Evolutionary conservation across 2,888 invertebrate species (phyloP), one percentile per base, ranked within the genome.

Genomic region (Plebejus melissa): DNA sequence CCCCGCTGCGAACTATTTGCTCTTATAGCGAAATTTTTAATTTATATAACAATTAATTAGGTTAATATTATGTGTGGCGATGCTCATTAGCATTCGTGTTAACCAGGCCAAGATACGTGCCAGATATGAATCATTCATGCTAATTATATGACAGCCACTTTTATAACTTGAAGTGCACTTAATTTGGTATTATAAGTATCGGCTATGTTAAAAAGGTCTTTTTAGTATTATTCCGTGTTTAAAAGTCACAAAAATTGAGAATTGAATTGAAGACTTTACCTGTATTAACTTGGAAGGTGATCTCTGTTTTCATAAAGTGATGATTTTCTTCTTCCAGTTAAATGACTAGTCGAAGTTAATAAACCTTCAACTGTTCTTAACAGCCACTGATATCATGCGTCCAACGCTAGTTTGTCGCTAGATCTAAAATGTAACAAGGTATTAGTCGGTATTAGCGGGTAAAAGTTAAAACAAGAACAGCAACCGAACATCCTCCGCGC

Each of bases 41-140:
- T 58, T 58, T 22, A 58, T 58, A 60, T 60, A 28, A 60, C 60
- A 60, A 60, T 60, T 60, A 60, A 60, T 60, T 28, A 60, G 28
- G 60, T 28, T 60, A 60, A 28, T 60, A 28, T 28, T 60, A 60
- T 60, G 60, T 28, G 28, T 28, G 60, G 22, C 60, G 60, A 60
- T 60, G 60, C 28, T 28, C 28, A 60, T 60, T 28, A 60, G 60
- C 60, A 60, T 60, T 60, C 60, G 60, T 28, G 60, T 60, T 28
- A 60, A 60, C 60, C 28, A 11, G 60, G 60, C 60, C 60, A 60
- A 60, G 60, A 60, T 60, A 60, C 60, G 60, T 60, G 60, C 60
- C 28, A 60, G 60, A 60, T 60, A 28, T 69, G n/a, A 38, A 69
- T 69, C 69, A 69, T 38, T 69, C n/a, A 38, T 69, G 16, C 69